Conservation (phyloP, 2,888 invertebrate genomes). For the Isoperla grammatica region DNA sequence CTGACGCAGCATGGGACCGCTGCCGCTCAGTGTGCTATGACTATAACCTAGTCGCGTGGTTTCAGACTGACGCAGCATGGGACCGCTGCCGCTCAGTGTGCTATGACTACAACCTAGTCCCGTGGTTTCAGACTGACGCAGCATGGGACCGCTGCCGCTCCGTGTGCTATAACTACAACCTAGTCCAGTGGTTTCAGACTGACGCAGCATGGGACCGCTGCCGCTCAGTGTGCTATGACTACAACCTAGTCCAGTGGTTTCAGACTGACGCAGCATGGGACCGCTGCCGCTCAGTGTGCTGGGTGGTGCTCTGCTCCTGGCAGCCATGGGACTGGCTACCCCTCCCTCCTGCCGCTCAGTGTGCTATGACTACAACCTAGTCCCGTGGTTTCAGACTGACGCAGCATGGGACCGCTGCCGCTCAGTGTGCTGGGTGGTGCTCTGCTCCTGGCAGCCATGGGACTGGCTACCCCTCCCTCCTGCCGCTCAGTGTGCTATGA, state of each 20-base stretch:
- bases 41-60: neutral
- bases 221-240: constrained; percentile 15
- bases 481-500: constrained; percentile 48
- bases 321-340: constrained; percentile 13
- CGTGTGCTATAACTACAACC: constrained; percentile 3
- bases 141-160: constrained; percentile 19
- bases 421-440: constrained; percentile 19
- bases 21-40: constrained; percentile 17
- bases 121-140: constrained; percentile 25
- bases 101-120: neutral
- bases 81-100: constrained; percentile 18
- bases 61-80: constrained; percentile 26
- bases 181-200: constrained; percentile 19
- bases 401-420: constrained; percentile 19
- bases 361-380: too few relatives aligned
- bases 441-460: constrained; percentile 15
- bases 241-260: neutral
- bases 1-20: constrained; percentile 23
- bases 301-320: constrained; percentile 18
- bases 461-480: constrained; percentile 17
- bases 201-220: constrained; percentile 22
- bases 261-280: constrained; percentile 26
- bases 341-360: constrained; percentile 45
- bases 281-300: constrained; percentile 19
- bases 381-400: constrained; percentile 23